These are phyloP conservation scores for Melanotaenia parkinsoni DNA, from an alignment of 2,797 vertebrate species.

Conservation along the genomic window DNA sequence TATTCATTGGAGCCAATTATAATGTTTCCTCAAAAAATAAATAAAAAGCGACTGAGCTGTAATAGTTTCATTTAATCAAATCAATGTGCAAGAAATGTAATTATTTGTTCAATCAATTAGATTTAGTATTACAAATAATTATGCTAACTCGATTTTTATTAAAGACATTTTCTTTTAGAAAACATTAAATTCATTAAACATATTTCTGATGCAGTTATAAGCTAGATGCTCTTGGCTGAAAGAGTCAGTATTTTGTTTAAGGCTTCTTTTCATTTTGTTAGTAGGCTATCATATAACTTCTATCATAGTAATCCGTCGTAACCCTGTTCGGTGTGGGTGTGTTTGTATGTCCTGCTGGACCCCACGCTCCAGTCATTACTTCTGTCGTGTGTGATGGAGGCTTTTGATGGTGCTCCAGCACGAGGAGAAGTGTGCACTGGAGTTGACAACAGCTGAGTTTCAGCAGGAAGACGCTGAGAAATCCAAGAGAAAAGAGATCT, in stretches of 20 bases:
- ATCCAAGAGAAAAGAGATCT: conserved; percentile 16
- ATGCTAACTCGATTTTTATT: too few relatives aligned
- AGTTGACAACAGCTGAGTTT: conserved; percentile 58
- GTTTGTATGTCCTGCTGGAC: background rate
- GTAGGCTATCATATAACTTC: too few relatives aligned
- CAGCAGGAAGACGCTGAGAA: conserved; percentile 35
- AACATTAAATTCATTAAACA: background rate
- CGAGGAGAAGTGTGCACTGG: conserved; percentile 60
- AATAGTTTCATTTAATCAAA: too few relatives aligned
- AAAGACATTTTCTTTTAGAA: background rate
- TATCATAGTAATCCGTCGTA: background rate
- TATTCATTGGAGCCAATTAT: too few relatives aligned
- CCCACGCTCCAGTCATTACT: conserved; percentile 20
- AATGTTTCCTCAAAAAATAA: too few relatives aligned
- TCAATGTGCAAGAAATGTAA: too few relatives aligned
- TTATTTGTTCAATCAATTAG: too few relatives aligned
- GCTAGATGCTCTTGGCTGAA: too few relatives aligned
- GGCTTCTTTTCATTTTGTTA: background rate
- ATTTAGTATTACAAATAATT: too few relatives aligned
- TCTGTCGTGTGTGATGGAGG: conserved; percentile 38
- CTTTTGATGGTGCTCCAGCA: conserved; percentile 50
- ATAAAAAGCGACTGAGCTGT: too few relatives aligned
- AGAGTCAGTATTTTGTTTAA: background rate
- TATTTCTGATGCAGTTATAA: background rate
- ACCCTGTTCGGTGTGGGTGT: background rate